phyloP scores from a whole-genome alignment of 2,888 invertebrate species.

The Cosmia pyralina region DNA sequence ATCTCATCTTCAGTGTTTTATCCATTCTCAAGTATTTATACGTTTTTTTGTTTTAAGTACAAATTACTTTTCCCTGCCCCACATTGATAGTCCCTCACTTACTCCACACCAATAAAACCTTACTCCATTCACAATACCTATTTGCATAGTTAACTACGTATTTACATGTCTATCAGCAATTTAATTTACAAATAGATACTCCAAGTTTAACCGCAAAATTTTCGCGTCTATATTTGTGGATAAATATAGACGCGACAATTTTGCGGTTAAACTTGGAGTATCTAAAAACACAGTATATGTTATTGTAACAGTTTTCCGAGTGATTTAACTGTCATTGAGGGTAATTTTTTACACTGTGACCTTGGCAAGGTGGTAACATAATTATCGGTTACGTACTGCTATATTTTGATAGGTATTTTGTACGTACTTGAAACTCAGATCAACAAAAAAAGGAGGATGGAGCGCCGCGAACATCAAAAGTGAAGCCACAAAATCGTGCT shows the following conservation, averaged over 20 bases:
- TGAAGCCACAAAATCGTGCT: no score
- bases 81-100: background rate
- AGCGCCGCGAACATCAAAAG: no score
- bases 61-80: background rate
- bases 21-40: background rate
- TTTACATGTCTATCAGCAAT: background rate
- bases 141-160: background rate
- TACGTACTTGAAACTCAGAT: background rate
- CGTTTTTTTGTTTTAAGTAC: background rate
- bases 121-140: background rate
- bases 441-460: no score
- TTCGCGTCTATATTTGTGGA: slow-evolving; percentile 13
- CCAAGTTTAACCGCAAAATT: background rate
- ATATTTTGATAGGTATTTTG: slow-evolving; percentile 14
- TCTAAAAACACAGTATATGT: background rate
- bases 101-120: background rate
- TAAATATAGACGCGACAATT: no score
- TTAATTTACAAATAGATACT: background rate
- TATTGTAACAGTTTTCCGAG: slow-evolving; percentile 12
- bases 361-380: slow-evolving; percentile 11
- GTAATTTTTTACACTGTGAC: slow-evolving; percentile 20
- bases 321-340: background rate
- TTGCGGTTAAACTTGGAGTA: no score
- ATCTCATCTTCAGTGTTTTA: background rate
- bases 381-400: background rate